Conservation (phyloP, 2,797 vertebrate genomes). For the Microcaecilia unicolor region DNA sequence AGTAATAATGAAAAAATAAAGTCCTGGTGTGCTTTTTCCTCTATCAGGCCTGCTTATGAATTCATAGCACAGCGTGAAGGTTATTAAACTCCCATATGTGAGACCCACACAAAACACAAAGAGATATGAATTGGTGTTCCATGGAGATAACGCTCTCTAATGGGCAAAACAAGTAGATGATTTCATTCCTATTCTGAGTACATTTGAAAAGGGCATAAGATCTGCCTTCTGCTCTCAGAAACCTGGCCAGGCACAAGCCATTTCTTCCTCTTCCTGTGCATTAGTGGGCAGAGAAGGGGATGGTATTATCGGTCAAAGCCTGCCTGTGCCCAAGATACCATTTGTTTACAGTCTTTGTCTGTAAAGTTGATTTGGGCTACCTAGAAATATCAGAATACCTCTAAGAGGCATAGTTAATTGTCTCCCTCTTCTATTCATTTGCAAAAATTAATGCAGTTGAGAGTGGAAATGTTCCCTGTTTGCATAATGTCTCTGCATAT, state of each 20-base stretch:
- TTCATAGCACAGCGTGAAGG: conserved; percentile 63
- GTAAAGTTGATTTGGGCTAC: conserved; percentile 6
- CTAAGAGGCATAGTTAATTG: conserved; percentile 3
- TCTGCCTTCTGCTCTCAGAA: conserved; percentile 14
- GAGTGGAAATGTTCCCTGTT: conserved; percentile 6
- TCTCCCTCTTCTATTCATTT: neutral
- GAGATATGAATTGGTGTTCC: conserved; percentile 63
- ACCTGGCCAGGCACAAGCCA: conserved; percentile 19
- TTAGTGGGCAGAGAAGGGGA: conserved; percentile 24
- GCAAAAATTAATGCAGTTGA: conserved; percentile 24
- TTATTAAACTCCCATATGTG: conserved; percentile 71
- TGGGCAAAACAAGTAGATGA: conserved; percentile 51
- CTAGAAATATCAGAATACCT: neutral
- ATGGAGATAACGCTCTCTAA: conserved; percentile 64
- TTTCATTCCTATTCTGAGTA: conserved; percentile 43
- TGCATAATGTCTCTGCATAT: too few relatives aligned
- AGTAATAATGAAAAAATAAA: conserved; percentile 59
- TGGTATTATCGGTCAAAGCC: conserved; percentile 27
- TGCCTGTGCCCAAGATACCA: conserved; percentile 20
- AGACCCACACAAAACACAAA: conserved; percentile 51
- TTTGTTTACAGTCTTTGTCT: conserved; percentile 11
- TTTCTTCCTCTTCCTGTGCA: conserved; percentile 21
- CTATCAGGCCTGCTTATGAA: conserved; percentile 53
- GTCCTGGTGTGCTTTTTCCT: conserved; percentile 49
- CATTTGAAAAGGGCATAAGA: conserved; percentile 43